Evolutionary conservation across 2,888 invertebrate genomes (phyloP).

Genomic region (Phyllotreta cruciferae): DNA sequence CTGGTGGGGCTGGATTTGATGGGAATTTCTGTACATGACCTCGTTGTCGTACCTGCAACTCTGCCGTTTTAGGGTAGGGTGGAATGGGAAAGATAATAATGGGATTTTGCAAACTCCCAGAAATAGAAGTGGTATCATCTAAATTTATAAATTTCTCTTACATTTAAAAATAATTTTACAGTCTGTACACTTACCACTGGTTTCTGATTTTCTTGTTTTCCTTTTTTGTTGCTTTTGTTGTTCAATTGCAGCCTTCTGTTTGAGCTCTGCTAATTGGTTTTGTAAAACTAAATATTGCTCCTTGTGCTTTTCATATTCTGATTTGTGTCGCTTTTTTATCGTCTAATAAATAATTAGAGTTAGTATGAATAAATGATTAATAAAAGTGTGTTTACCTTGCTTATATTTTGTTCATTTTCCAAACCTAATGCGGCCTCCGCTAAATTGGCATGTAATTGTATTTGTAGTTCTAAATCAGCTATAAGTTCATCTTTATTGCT

Average conservation of each 20-base stretch:
- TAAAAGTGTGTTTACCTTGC: conserved; percentile 61
- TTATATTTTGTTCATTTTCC: conserved; percentile 72
- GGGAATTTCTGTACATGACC: conserved; percentile 48
- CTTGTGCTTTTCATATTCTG: conserved; percentile 71
- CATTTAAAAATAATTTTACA: neutral
- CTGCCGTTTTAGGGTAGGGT: conserved; percentile 38
- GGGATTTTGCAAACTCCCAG: conserved; percentile 49
- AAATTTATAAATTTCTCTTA: conserved; percentile 4
- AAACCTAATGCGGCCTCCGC: conserved; percentile 74
- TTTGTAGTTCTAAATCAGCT: conserved; percentile 71
- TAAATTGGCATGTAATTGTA: conserved; percentile 75
- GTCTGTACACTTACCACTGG: conserved; percentile 45
- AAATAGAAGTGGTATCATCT: conserved; percentile 55
- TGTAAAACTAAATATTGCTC: conserved; percentile 66
- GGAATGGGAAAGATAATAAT: conserved; percentile 46
- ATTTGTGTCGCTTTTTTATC: conserved; percentile 70
- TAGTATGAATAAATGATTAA: neutral
- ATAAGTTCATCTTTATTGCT: conserved; percentile 67
- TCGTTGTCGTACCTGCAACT: conserved; percentile 37
- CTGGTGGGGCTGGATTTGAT: conserved; percentile 58
- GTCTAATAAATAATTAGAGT: conserved; percentile 53
- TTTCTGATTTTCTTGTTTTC: conserved; percentile 59
- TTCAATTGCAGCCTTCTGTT: conserved; percentile 52
- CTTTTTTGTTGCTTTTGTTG: conserved; percentile 58
- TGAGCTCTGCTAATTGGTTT: conserved; percentile 62